Evolutionary conservation across 1,140 invertebrate species (phyloP), one percentile per base, ranked within the genome.

Genomic region (Mylabris phalerata): DNA sequence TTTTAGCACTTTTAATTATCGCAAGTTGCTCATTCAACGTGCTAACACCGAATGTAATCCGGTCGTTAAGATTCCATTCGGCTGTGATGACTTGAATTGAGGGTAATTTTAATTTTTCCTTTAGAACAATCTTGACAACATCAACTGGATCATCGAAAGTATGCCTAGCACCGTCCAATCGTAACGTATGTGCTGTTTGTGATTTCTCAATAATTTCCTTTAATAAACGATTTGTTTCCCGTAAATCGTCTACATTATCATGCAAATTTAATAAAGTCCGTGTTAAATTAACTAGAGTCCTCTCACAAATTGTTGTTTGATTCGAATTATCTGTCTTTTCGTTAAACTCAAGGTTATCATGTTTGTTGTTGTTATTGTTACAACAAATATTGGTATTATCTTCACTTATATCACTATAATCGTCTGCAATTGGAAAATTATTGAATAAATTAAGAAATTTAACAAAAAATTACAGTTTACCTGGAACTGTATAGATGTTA

Each of bases 401-500:
- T 32, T 50, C 5, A 38, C 3, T 38, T 4, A 24, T 4, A 41
- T 11, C 13, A 41, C n/a, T 9, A 24, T 27, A 11, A 51, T 44
- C 45, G 4, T 26, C 27, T n/a, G 19, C 19, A 19, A 19, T 19
- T 19, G 19, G 19, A 2, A 11, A 45, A 44, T 26, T 47, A 48
- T 46, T 24, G 19, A 50, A 60, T 63, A 56, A 32, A 19, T 19
- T 19, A 19, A 19, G 1, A 19, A 19, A 19, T 1, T 19, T 19
- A 19, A 19, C 19, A 19, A 19, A 19, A 19, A 19, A 19, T 19
- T 19, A 19, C 19, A 19, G 1, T 19, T 42, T 42, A 70, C 70
- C 67, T 57, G 50, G 58, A 5, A 69, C 60, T 9, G 38, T 41
- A 50, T 58, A 71, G 9, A 49, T 10, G 27, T 65, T 66, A 59